Evolutionary conservation across 92 coral and sea anemone species (phyloP).

Genomic region (Chrysogorgia sp.): DNA sequence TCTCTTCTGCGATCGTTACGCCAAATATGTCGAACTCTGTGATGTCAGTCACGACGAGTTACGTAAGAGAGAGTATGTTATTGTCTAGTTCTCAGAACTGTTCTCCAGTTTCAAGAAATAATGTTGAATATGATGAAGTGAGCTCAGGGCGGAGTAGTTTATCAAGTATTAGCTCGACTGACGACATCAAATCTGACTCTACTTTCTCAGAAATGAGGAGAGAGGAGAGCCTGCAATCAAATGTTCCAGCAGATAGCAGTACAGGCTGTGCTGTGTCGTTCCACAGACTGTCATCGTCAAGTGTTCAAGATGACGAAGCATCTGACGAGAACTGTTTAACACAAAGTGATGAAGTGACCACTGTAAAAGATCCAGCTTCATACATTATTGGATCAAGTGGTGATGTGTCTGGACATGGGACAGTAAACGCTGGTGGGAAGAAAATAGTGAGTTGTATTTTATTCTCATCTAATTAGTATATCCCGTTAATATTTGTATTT

Average conservation of each 20-base stretch:
- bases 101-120: not conserved
- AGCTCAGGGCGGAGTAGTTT: slow-evolving; percentile 29
- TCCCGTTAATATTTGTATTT: not conserved
- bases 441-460: slow-evolving; percentile 11
- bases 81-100: not conserved
- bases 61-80: not conserved
- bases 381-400: slow-evolving; percentile 29
- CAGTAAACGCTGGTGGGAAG: slow-evolving; percentile 31
- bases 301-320: no score
- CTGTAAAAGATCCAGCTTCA: not conserved
- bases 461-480: not conserved
- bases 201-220: not conserved
- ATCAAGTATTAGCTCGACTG: slow-evolving; percentile 43
- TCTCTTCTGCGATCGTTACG: slow-evolving; percentile 2
- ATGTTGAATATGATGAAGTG: not conserved
- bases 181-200: slow-evolving; percentile 19
- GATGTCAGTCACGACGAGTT: not conserved
- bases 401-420: slow-evolving; percentile 6
- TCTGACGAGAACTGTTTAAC: not conserved
- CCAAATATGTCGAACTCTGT: not conserved
- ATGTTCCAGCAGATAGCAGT: not conserved
- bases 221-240: not conserved
- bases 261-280: not conserved
- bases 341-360: not conserved
- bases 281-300: not conserved